A percentile compares a stretch with the other conserved stretches of the same genome.
Conservation (phyloP, 1,140 invertebrate species). For the Sinella curviseta region DNA sequence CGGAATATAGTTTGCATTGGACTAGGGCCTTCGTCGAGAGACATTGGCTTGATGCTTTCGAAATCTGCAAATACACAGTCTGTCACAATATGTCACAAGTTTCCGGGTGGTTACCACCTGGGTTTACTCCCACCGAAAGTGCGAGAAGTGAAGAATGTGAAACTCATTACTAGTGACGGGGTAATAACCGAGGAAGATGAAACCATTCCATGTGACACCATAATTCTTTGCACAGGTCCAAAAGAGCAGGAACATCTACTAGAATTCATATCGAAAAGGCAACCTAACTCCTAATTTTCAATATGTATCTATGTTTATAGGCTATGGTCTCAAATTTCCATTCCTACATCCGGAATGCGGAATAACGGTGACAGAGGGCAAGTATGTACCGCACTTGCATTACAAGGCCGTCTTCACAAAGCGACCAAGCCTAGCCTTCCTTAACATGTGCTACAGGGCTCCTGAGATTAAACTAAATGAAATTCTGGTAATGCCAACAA, state of each 20-base stretch:
- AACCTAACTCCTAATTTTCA: too few species aligned
- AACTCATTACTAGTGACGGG: not conserved
- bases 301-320: too few species aligned
- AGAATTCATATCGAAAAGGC: too few species aligned
- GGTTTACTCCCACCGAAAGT: not conserved
- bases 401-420: constrained; percentile 5
- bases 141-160: not conserved
- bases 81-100: constrained; percentile 9
- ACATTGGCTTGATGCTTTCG: not conserved
- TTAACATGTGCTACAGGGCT: not conserved
- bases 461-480: not conserved
- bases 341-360: not conserved
- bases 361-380: not conserved
- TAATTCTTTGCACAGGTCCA: constrained; percentile 3
- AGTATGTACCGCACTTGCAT: not conserved
- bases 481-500: too few species aligned
- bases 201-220: not conserved
- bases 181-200: constrained; percentile 1
- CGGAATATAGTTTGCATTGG: not conserved
- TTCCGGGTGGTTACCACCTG: not conserved
- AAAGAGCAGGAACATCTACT: too few species aligned
- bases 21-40: not conserved
- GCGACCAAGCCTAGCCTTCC: not conserved
- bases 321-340: not conserved
- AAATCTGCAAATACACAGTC: not conserved